Evolutionary conservation across 2,797 vertebrate species (phyloP).

Genomic region (Micropoecilia bifurca): DNA sequence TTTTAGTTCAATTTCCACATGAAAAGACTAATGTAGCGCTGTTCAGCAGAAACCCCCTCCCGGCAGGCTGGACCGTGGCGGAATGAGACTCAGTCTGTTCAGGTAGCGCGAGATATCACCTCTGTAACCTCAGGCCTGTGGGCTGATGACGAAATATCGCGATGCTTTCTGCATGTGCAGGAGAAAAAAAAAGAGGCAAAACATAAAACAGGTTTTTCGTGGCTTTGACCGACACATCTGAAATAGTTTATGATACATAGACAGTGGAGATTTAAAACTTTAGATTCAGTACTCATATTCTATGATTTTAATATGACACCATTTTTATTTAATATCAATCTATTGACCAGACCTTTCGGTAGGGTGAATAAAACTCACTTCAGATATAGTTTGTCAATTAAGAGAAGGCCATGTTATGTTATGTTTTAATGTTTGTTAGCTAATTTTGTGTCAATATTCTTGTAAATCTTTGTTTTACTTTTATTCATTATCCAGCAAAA

Average conservation of each 20-base stretch:
- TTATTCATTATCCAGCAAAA: neutral
- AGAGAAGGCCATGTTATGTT: neutral
- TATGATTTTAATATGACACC: neutral
- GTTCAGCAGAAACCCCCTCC: slow-evolving; percentile 54
- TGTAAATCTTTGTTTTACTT: neutral
- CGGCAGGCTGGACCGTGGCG: slow-evolving; percentile 63
- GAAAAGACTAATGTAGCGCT: slow-evolving; percentile 51
- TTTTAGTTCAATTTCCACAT: slow-evolving; percentile 54
- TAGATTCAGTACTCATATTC: neutral
- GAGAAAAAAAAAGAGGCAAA: neutral
- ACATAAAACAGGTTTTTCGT: neutral
- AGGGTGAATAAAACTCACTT: neutral
- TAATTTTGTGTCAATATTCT: neutral
- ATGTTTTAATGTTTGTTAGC: neutral
- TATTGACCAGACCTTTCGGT: neutral
- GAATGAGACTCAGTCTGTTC: slow-evolving; percentile 66
- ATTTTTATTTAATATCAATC: neutral
- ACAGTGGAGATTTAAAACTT: neutral
- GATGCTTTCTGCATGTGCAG: slow-evolving; percentile 39
- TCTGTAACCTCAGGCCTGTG: slow-evolving; percentile 1
- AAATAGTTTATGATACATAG: neutral
- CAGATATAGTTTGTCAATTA: neutral
- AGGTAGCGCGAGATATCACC: slow-evolving; percentile 80
- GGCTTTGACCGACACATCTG: neutral
- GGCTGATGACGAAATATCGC: slow-evolving; percentile 56